These are phyloP conservation scores for Polypedilum pembai DNA, from an alignment of 1,140 invertebrate genomes.

Conservation along the genomic window DNA sequence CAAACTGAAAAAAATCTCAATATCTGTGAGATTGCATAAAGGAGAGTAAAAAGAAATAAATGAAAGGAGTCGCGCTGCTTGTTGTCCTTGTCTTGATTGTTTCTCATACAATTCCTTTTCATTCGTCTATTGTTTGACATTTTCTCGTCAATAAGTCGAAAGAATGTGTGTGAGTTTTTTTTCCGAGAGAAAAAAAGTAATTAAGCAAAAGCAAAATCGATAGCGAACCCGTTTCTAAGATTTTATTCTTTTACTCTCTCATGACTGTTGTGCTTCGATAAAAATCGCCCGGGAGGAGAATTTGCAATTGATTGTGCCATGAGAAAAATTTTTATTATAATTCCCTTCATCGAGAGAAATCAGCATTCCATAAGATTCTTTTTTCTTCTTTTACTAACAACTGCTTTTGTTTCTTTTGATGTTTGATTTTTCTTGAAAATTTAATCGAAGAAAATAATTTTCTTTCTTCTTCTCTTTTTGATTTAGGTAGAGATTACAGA, in stretches of 20 bases:
- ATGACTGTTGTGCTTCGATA: slow-evolving; percentile 7
- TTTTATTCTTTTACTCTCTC: neutral
- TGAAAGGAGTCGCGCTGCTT: neutral
- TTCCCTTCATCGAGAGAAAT: neutral
- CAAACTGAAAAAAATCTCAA: neutral
- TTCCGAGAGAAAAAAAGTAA: slow-evolving; percentile 10
- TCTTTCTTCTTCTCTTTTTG: too few species aligned
- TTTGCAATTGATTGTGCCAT: neutral
- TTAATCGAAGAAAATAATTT: neutral
- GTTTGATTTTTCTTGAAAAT: neutral
- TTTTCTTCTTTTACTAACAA: neutral
- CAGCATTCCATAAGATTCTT: neutral
- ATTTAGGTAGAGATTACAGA: too few species aligned
- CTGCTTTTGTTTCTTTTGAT: neutral
- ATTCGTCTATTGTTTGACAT: slow-evolving; percentile 1
- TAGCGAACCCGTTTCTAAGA: neutral
- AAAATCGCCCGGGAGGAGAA: neutral
- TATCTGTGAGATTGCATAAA: slow-evolving; percentile 7
- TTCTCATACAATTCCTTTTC: neutral
- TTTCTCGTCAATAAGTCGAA: neutral
- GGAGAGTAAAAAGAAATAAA: neutral
- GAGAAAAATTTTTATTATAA: neutral
- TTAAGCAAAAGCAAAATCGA: neutral
- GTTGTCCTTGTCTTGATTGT: slow-evolving; percentile 8
- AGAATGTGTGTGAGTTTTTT: neutral